Evolutionary conservation across 2,888 invertebrate species (phyloP), one percentile per base, ranked within the genome.

Genomic region (Bembecia ichneumoniformis): DNA sequence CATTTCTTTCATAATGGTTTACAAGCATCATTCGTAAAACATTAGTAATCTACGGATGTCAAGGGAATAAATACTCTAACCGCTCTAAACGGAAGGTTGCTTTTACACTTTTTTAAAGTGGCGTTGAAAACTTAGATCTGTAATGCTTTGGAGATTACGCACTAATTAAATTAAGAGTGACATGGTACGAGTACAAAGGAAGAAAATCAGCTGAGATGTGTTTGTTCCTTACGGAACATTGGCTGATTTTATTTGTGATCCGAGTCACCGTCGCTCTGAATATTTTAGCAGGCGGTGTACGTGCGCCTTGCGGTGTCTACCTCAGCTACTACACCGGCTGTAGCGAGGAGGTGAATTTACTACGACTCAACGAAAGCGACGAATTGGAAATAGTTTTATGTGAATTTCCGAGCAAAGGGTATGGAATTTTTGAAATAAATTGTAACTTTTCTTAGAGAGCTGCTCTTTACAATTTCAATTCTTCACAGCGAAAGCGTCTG

Each of bases 211-310:
- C 15, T 13, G 17, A 28, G 43, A 20, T 43, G 35, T 43, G 40
- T 46, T 46, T 49, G 40, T 46, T 47, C 43, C 17, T 46, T 43
- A 48, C 51, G 49, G 46, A 53, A 46, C 49, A 52, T 50, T 51
- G 43, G 49, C 50, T 51, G 63, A 62, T 66, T 71, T 71, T 74
- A 71, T 71, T 66, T 64, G 65, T 62, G 62, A 58, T 58, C 58
- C 58, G 13, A 40, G 40, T 40, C 58, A 49, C 58, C 52, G 55
- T 53, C 56, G 51, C 54, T 53, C 50, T 74, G 72, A 74, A 74
- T 74, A 74, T 74, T 74, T 74, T 57, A 74, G 13, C 13, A n/a
- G 13, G 11, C 13, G 56, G 55, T 52, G 58, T 63, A 67, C 73
- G 67, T 66, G 60, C 55, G 48, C 48, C 13, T 10, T 28, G 48